These are phyloP conservation scores for Tragelaphus eurycerus DNA, from an alignment of 2,797 vertebrate species.

Conservation along the genomic window DNA sequence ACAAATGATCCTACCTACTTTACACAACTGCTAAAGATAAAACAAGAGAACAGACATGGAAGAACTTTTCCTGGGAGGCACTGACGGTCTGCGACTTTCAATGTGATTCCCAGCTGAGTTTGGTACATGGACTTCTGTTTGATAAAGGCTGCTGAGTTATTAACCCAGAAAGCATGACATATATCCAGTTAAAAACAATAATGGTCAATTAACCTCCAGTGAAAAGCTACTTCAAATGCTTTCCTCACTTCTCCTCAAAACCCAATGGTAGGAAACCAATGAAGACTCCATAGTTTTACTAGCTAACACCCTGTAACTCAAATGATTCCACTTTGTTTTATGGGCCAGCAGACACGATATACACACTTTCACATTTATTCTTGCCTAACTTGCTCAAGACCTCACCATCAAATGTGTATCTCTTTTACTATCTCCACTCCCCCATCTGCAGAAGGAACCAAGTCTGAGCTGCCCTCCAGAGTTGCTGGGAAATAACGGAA, in stretches of 20 bases:
- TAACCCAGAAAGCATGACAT: slow-evolving; percentile 20
- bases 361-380: slow-evolving; percentile 33
- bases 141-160: background rate
- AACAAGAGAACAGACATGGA: background rate
- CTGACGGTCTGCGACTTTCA: background rate
- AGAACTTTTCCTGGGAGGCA: background rate
- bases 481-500: slow-evolving; percentile 45
- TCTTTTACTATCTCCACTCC: background rate
- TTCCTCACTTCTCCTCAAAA: background rate
- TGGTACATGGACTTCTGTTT: background rate
- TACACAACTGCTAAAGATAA: background rate
- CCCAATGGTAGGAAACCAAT: background rate
- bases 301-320: background rate
- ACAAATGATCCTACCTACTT: background rate
- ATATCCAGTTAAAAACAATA: background rate
- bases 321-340: slow-evolving; percentile 46
- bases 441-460: slow-evolving; percentile 14
- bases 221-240: slow-evolving; percentile 18
- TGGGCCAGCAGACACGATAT: slow-evolving; percentile 22
- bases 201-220: background rate
- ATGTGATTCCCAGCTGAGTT: background rate
- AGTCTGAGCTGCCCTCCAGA: background rate
- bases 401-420: background rate
- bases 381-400: slow-evolving; percentile 19
- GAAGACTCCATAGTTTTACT: background rate